Evolutionary conservation across 2,888 invertebrate genomes (phyloP).

Genomic region (Spicauda simplicius): DNA sequence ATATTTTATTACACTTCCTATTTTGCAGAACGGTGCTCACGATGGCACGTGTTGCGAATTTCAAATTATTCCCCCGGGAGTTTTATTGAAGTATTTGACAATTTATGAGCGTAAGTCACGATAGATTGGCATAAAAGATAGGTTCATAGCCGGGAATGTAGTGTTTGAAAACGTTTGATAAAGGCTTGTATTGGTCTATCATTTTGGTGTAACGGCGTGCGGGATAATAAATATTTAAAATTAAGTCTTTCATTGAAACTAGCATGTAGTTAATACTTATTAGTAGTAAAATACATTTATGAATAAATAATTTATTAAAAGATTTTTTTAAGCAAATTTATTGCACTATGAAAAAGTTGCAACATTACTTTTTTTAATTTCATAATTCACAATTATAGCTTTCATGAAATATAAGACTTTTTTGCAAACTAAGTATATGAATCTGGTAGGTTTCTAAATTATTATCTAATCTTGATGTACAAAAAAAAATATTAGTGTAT

Average conservation of each 20-base stretch:
- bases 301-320: too few relatives aligned
- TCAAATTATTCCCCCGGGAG: constrained; percentile 55
- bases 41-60: constrained; percentile 73
- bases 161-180: neutral
- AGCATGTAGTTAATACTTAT: neutral
- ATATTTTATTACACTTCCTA: constrained; percentile 48
- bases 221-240: too few relatives aligned
- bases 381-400: too few relatives aligned
- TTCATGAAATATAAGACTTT: too few relatives aligned
- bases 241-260: neutral
- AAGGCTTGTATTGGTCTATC: neutral
- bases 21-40: constrained; percentile 69
- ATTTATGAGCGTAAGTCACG: constrained; percentile 36
- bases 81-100: constrained; percentile 38
- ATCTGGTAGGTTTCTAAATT: too few relatives aligned
- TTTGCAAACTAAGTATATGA: too few relatives aligned
- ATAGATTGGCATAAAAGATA: constrained; percentile 32
- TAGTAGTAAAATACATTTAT: too few relatives aligned
- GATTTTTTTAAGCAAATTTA: too few relatives aligned
- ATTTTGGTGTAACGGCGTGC: neutral
- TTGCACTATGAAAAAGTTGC: too few relatives aligned
- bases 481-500: too few relatives aligned
- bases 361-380: too few relatives aligned
- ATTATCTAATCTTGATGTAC: too few relatives aligned
- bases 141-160: neutral